Evolutionary conservation across 2,113 vertebrate genomes (phyloP), one percentile per base, ranked within the genome.

Genomic region (Kryptolebias marmoratus): DNA sequence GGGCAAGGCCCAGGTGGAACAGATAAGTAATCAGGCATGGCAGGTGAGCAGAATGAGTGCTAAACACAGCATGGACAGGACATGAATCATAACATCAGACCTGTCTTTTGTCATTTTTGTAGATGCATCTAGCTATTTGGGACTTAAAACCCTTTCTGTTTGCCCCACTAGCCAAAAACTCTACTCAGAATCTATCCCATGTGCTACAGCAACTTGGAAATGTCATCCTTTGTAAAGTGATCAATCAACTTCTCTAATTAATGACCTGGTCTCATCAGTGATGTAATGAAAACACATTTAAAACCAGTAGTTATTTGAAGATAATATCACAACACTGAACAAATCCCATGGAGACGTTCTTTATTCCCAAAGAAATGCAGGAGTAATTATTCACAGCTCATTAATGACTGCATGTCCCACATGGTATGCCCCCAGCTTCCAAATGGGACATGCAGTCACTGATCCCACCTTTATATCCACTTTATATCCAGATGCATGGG

Each of bases 321-420:
- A 54, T 59, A 57, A 66, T 57, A 64, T 52, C 30, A 73, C 57
- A 47, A 44, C 39, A 62, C 39, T 68, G 70, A 82, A 60, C 71
- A 74, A 60, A 47, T 61, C 85, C 78, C 67, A 32, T 6, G 42
- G 79, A 82, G 81, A 77, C 73, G 70, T 28, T 28, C 47, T 62
- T 50, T 74, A 80, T 76, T 81, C 77, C 80, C 72, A 66, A 55
- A 59, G 71, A 79, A 66, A 68, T 57, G 36, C 22, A 39, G 60
- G 79, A 45, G 82, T 73, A 87, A 89, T 90, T 91, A 87, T 86
- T 91, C 83, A 84, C 76, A 58, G 45, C 86, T 88, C 70, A 75
- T 84, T 91, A 90, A 89, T 79, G 87, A 88, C 81, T 87, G 48
- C 31, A 55, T 69, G 72, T 80, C 85, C 81, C 88, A 75, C 50